These are phyloP conservation scores for Eudyptes chrysolophus DNA, from an alignment of 2,113 vertebrate genomes.

Conservation along the genomic window DNA sequence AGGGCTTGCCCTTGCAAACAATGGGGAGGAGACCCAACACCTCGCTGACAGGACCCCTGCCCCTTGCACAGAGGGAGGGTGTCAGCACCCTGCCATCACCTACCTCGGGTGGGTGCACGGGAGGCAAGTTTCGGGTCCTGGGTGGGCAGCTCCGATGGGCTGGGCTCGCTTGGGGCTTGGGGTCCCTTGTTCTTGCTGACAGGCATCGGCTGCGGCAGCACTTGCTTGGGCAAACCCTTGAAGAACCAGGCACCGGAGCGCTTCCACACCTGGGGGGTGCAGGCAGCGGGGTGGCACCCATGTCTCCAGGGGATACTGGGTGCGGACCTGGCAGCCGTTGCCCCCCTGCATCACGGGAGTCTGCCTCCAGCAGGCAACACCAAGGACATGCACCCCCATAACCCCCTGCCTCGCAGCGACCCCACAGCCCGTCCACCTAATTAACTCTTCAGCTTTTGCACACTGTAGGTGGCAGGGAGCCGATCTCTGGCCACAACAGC, in stretches of 20 bases:
- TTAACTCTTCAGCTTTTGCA: background rate
- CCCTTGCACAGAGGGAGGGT: background rate
- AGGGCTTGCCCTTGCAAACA: rapidly evolving
- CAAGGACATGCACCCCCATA: rapidly evolving
- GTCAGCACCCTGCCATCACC: background rate
- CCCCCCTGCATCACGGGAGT: rapidly evolving
- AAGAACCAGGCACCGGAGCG: conserved; percentile 96
- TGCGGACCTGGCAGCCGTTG: background rate
- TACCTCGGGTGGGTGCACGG: conserved; percentile 68
- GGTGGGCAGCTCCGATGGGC: background rate
- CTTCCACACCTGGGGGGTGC: conserved; percentile 84
- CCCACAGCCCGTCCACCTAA: background rate
- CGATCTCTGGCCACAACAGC: background rate
- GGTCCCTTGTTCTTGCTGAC: conserved; percentile 73
- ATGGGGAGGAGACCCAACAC: background rate
- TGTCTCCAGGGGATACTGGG: background rate
- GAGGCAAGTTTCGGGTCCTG: conserved; percentile 51
- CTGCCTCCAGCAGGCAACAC: background rate
- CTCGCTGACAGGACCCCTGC: background rate
- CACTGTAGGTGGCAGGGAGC: background rate
- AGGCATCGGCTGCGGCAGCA: conserved; percentile 83
- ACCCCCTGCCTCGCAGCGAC: background rate
- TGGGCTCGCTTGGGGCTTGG: background rate
- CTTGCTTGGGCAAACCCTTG: conserved; percentile 87
- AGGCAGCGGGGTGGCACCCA: background rate